Evolutionary conservation across 1,140 invertebrate genomes (phyloP).

Genomic region (Nebria ingens): DNA sequence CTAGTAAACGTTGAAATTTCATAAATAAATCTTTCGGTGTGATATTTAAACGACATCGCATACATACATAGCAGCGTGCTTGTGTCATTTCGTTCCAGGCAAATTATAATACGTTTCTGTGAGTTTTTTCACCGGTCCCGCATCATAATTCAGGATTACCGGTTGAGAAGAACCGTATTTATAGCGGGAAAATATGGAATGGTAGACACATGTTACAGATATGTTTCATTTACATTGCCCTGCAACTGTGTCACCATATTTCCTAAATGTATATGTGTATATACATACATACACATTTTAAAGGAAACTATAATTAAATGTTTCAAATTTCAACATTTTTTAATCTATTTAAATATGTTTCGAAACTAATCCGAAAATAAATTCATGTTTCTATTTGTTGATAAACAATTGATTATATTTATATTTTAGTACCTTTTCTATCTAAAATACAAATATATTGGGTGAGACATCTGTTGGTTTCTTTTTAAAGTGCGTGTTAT

Average conservation of each 20-base stretch:
- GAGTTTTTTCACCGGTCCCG: not conserved
- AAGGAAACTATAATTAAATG: too few relatives aligned
- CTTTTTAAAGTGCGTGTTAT: too few relatives aligned
- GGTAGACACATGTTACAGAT: not conserved
- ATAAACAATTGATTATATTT: too few relatives aligned
- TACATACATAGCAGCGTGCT: not conserved
- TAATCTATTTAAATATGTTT: too few relatives aligned
- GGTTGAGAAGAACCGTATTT: not conserved
- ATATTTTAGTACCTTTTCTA: too few relatives aligned
- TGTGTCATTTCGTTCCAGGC: not conserved
- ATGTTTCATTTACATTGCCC: constrained; percentile 1
- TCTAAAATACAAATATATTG: too few relatives aligned
- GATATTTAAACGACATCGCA: not conserved
- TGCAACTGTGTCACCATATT: not conserved
- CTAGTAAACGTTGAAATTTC: not conserved
- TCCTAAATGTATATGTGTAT: not conserved
- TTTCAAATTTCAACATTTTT: too few relatives aligned
- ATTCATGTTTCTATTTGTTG: too few relatives aligned
- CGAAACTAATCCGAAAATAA: too few relatives aligned
- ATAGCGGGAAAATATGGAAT: constrained; percentile 1
- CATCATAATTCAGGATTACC: constrained; percentile 7
- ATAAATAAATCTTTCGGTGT: not conserved
- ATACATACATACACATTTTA: not conserved
- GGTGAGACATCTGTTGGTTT: too few relatives aligned
- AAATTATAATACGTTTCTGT: not conserved